These are phyloP conservation scores for Coenonympha glycerion DNA, from an alignment of 2,888 invertebrate species.

Conservation along the genomic window DNA sequence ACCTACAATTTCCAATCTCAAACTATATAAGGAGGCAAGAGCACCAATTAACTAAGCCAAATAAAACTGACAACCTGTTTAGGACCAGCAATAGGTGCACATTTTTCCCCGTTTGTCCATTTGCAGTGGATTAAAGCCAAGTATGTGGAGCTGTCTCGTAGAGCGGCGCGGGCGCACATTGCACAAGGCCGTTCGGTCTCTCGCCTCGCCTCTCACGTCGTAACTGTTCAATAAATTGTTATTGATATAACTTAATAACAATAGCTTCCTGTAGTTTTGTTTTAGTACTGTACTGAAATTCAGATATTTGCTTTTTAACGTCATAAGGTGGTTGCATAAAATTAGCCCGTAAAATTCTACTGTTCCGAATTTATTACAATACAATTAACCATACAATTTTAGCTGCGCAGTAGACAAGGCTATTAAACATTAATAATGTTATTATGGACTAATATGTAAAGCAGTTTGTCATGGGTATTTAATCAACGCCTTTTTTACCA, in stretches of 20 bases:
- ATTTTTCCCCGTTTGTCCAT: conserved; percentile 15
- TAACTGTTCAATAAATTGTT: conserved; percentile 9
- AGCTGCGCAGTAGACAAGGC: too few species aligned
- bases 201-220: conserved; percentile 22
- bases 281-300: not conserved
- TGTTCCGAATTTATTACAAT: too few species aligned
- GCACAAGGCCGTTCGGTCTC: conserved; percentile 19
- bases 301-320: too few species aligned
- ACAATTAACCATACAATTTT: too few species aligned
- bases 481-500: too few species aligned
- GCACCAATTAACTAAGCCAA: not conserved
- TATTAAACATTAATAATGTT: too few species aligned
- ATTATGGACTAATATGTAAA: too few species aligned
- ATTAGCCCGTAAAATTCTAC: too few species aligned
- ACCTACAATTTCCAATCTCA: too few species aligned
- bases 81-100: not conserved
- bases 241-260: conserved; percentile 12
- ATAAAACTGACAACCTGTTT: not conserved
- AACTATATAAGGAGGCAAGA: too few species aligned
- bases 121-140: conserved; percentile 17
- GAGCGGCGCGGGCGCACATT: conserved; percentile 23
- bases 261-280: conserved; percentile 12
- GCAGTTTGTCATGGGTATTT: too few species aligned
- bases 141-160: conserved; percentile 20
- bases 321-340: too few species aligned